These are phyloP conservation scores for Listronotus bonariensis DNA, from an alignment of 1,140 invertebrate genomes.

Conservation along the genomic window DNA sequence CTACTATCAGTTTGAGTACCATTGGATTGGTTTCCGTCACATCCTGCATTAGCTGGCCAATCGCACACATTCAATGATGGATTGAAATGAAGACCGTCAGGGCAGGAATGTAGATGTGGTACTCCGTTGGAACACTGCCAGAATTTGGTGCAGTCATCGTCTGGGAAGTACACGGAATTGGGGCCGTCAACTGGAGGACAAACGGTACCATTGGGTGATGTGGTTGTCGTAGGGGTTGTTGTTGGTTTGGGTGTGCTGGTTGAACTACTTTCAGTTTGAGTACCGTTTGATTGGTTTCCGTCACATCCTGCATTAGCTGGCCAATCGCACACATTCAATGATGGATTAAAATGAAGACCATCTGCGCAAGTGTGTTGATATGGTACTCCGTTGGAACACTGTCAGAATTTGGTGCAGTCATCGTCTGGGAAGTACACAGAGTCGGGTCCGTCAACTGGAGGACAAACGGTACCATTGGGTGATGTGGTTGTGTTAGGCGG, in stretches of 20 bases:
- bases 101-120: slow-evolving; percentile 58
- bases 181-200: slow-evolving; percentile 13
- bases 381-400: slow-evolving; percentile 60
- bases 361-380: slow-evolving; percentile 58
- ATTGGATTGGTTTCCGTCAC: neutral
- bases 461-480: slow-evolving; percentile 15
- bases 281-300: slow-evolving; percentile 8
- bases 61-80: slow-evolving; percentile 60
- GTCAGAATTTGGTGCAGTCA: slow-evolving; percentile 63
- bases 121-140: slow-evolving; percentile 61
- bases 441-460: slow-evolving; percentile 31
- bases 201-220: neutral
- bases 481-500: neutral
- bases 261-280: too few relatives aligned
- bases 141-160: slow-evolving; percentile 60
- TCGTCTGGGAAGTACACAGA: slow-evolving; percentile 36
- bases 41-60: slow-evolving; percentile 50
- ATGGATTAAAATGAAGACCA: slow-evolving; percentile 61
- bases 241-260: too few relatives aligned
- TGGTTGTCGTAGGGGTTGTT: too few relatives aligned
- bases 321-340: slow-evolving; percentile 62
- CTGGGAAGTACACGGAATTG: slow-evolving; percentile 43
- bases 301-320: slow-evolving; percentile 38
- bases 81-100: slow-evolving; percentile 61
- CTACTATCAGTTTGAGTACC: slow-evolving; percentile 49